Percentiles rank a stretch among this genome's conserved stretches.
Evolutionary conservation across 2,888 invertebrate genomes (phyloP).

Genomic region (Pristionchus japonicus): DNA sequence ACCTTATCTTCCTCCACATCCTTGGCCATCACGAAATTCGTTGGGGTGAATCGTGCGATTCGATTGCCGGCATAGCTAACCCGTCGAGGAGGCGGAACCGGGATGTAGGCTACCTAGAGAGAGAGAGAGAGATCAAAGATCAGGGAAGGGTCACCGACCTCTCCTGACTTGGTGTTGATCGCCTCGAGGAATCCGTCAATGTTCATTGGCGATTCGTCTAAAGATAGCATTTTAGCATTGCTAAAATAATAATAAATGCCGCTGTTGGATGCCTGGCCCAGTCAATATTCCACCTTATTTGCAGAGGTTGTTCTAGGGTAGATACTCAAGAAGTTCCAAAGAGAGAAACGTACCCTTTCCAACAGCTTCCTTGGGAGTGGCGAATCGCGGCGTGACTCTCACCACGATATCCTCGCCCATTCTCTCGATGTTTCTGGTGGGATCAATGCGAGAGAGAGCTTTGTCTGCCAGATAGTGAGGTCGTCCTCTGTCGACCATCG

Average conservation of each 20-base stretch:
- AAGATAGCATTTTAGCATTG: neutral
- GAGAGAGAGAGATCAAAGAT: too few species aligned
- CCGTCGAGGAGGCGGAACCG: neutral
- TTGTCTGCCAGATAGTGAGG: constrained; percentile 12
- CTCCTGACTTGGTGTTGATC: neutral
- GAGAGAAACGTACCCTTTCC: neutral
- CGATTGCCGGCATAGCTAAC: neutral
- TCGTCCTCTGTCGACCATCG: neutral
- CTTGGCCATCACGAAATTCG: constrained; percentile 18
- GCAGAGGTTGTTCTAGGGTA: too few species aligned
- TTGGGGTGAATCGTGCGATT: neutral
- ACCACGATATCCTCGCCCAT: constrained; percentile 5
- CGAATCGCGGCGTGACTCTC: neutral
- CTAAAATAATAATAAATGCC: too few species aligned
- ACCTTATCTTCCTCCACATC: constrained; percentile 12
- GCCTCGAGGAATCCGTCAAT: constrained; percentile 39
- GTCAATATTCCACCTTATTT: too few species aligned
- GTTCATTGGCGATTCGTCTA: neutral
- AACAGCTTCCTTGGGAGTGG: constrained; percentile 5
- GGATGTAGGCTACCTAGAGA: constrained; percentile 36
- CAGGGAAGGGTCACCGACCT: too few species aligned
- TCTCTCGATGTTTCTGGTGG: neutral
- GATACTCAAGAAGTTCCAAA: too few species aligned
- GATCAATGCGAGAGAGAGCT: neutral
- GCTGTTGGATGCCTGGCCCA: too few species aligned